These are phyloP conservation scores for Acrobasis repandana DNA, from an alignment of 2,888 invertebrate species.

Conservation along the genomic window DNA sequence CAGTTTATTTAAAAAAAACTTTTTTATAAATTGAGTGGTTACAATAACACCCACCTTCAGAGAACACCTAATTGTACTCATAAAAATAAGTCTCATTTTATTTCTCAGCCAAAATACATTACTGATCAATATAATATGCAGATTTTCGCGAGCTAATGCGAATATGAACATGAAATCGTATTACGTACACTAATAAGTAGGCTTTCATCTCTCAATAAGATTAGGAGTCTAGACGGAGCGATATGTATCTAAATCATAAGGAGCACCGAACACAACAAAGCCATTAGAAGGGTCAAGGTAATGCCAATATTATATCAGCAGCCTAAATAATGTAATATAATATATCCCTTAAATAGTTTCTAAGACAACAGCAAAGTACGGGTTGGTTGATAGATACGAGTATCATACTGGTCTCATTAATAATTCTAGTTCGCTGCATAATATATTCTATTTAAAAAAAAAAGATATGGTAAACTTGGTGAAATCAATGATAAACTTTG, in stretches of 20 bases:
- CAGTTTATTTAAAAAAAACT: no score
- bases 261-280: not conserved
- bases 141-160: not conserved
- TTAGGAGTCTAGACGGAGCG: not conserved
- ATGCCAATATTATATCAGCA: not conserved
- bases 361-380: not conserved
- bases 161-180: not conserved
- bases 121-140: not conserved
- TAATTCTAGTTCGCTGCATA: no score
- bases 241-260: not conserved
- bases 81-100: not conserved
- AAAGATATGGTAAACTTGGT: no score
- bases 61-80: no score
- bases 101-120: not conserved
- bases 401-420: no score
- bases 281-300: slow-evolving; percentile 8
- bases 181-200: not conserved
- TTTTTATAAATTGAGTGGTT: no score
- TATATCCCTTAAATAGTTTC: not conserved
- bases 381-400: no score
- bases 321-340: not conserved
- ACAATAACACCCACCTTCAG: no score
- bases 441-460: no score
- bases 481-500: no score
- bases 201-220: not conserved